phyloP scores from a whole-genome alignment of 2,888 invertebrate species.

The Caenorhabditis uteleia region DNA sequence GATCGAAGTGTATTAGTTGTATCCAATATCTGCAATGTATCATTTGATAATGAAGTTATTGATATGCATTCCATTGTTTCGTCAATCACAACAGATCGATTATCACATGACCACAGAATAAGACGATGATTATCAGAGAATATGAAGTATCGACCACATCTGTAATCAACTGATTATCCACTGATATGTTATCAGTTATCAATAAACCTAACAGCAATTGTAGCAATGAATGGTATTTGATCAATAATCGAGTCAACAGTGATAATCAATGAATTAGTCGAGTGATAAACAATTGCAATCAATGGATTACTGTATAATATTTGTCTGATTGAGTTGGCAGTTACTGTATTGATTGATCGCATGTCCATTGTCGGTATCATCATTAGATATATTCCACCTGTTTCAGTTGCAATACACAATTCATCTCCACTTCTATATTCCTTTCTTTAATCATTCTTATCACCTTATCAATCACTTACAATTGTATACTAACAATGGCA shows the following conservation, averaged over 20 bases:
- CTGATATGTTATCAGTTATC: not conserved
- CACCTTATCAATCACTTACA: constrained; percentile 6
- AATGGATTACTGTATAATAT: constrained; percentile 17
- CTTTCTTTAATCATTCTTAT: not conserved
- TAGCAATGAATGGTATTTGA: constrained; percentile 27
- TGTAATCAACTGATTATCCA: constrained; percentile 5
- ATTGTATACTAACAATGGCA: constrained; percentile 25
- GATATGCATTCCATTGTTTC: constrained; percentile 10
- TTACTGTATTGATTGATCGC: constrained; percentile 11
- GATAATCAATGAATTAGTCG: constrained; percentile 11
- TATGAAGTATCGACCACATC: constrained; percentile 27
- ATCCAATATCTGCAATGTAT: constrained; percentile 25
- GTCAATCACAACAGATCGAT: constrained; percentile 11
- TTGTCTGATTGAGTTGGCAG: constrained; percentile 17
- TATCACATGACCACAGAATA: constrained; percentile 21
- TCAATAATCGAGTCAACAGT: constrained; percentile 18
- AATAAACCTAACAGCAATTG: constrained; percentile 17
- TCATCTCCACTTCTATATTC: constrained; percentile 8
- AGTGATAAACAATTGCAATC: constrained; percentile 21
- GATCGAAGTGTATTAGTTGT: constrained; percentile 12
- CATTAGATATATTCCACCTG: constrained; percentile 29
- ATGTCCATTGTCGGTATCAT: constrained; percentile 17
- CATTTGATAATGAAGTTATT: constrained; percentile 20
- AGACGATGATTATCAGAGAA: constrained; percentile 27
- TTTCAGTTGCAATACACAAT: constrained; percentile 26